Evolutionary conservation across 2,797 vertebrate genomes (phyloP), one percentile per base, ranked within the genome.

Genomic region (Enteromius afrohamiltoni): DNA sequence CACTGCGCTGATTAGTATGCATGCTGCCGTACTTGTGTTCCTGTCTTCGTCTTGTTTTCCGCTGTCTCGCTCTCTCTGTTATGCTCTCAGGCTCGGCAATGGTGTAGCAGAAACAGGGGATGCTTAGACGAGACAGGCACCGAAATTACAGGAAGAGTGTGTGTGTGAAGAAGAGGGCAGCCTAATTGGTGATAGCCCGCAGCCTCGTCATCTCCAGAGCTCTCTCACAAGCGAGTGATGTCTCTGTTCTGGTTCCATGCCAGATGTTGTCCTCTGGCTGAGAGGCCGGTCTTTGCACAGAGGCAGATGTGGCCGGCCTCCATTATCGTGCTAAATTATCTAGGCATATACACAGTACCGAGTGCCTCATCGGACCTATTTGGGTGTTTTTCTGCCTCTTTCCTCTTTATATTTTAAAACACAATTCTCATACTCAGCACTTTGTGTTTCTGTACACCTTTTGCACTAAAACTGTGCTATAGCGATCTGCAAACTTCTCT

Each of bases 151-250:
- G 73, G 58, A 83, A 67, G 75, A 69, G 84, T 86, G 87, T 40
- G 42, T 45, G 88, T 79, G 58, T 6, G n/a, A 85, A 82, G 83
- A 87, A 86, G 79, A 82, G 83, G 88, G 49, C 79, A 85, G 79
- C 69, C 84, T 89, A 87, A 88, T 88, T 88, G 85, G 83, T 88
- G 77, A 49, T 78, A 74, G 85, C 85, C 88, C 69, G 81, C 82
- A 84, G 85, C 79, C 70, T 73, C 85, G 37, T 67, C 76, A 62
- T 88, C 84, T 81, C 79, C 80, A 85, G 85, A 84, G 82, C 85
- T 83, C 64, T 58, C 83, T 75, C 82, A 74, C 79, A 80, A 83
- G 83, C 85, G 69, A 87, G 68, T 83, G 76, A 86, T 85, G 83
- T 83, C 76, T 88, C 71, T 79, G 42, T 75, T 51, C 74, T 85